Conservation (phyloP, 2,888 invertebrate genomes). For the Amphipoea oculea region DNA sequence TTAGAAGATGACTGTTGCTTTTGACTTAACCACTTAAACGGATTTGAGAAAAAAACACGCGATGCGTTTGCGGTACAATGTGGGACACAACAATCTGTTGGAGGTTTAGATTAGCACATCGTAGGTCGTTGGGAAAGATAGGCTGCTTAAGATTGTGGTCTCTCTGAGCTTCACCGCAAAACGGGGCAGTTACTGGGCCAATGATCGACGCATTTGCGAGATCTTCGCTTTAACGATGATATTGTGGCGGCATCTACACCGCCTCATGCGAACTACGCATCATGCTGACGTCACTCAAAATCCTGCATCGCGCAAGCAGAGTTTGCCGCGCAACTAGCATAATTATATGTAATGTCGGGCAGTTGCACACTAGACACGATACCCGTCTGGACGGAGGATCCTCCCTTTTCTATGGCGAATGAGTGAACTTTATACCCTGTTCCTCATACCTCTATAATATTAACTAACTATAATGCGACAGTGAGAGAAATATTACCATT, state of each 20-base stretch:
- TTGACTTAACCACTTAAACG: conserved; percentile 42
- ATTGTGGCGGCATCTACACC: background rate
- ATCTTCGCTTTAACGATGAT: background rate
- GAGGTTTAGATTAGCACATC: conserved; percentile 34
- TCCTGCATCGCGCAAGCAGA: background rate
- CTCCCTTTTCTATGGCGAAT: too few species aligned
- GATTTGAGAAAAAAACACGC: conserved; percentile 36
- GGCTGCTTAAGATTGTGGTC: conserved; percentile 29
- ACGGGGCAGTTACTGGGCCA: conserved; percentile 22
- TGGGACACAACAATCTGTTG: conserved; percentile 33
- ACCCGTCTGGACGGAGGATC: too few species aligned
- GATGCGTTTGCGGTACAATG: conserved; percentile 44
- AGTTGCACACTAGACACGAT: too few species aligned
- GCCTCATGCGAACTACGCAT: background rate
- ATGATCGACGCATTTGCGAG: conserved; percentile 16
- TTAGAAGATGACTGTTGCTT: conserved; percentile 56
- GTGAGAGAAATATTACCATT: too few species aligned
- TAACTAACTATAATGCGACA: too few species aligned
- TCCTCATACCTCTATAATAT: too few species aligned
- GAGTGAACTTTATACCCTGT: too few species aligned
- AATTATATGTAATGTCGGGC: too few species aligned
- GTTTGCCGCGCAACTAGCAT: background rate
- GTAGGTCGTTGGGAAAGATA: background rate
- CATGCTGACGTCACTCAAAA: background rate
- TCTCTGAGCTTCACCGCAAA: conserved; percentile 40